These are phyloP conservation scores for Calvadosia cruxmelitensis DNA, from an alignment of 30 jellyfish, hydroid and myxozoan genomes.

Conservation along the genomic window DNA sequence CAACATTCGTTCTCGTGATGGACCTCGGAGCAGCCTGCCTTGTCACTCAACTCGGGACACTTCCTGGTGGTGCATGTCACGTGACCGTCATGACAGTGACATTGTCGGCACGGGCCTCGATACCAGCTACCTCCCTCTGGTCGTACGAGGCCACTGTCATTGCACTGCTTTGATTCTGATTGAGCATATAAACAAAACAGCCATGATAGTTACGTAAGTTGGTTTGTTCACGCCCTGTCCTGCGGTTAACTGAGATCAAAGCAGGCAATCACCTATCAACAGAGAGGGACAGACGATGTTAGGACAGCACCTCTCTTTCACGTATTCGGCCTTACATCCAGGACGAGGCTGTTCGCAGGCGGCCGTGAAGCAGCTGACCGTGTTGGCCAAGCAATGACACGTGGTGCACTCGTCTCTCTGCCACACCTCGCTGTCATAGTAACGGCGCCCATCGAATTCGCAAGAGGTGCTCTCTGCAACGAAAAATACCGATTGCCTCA, in stretches of 20 bases:
- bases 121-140: constrained; percentile 12
- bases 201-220: no score
- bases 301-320: neutral
- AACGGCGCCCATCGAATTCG: neutral
- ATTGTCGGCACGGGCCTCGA: constrained; percentile 4
- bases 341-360: constrained; percentile 1
- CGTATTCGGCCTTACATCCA: neutral
- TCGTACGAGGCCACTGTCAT: neutral
- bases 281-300: neutral
- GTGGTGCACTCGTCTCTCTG: neutral
- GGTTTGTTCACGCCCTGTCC: no score
- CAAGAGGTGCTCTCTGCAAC: no score
- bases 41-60: neutral
- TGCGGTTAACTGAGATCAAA: no score
- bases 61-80: neutral
- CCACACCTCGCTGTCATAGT: neutral
- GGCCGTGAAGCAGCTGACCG: neutral
- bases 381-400: neutral
- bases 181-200: no score
- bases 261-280: no score
- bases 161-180: neutral
- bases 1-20: neutral
- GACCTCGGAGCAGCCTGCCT: neutral
- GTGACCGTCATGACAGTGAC: constrained; percentile 5
- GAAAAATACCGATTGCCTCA: no score